These are phyloP conservation scores for Sarcophaga variegata DNA, from an alignment of 2,888 invertebrate species.

Conservation along the genomic window DNA sequence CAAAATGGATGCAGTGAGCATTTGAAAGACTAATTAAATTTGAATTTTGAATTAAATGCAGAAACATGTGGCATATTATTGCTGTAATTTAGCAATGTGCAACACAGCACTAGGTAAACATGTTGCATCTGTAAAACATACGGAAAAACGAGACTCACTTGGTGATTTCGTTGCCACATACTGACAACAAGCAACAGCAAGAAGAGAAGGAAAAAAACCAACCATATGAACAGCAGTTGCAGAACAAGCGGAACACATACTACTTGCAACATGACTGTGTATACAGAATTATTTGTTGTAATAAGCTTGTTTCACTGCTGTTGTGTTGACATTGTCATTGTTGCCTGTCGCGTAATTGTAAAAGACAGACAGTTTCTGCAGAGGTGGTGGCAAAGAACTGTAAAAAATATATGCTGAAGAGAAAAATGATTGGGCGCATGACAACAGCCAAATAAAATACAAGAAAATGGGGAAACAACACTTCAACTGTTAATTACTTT, in stretches of 20 bases:
- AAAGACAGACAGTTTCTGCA: conserved; percentile 66
- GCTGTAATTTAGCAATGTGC: conserved; percentile 59
- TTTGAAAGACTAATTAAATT: conserved; percentile 79
- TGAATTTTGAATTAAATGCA: conserved; percentile 76
- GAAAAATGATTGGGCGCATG: neutral
- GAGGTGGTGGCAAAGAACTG: conserved; percentile 60
- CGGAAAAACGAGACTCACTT: conserved; percentile 27
- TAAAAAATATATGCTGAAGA: neutral
- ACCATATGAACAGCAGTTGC: conserved; percentile 49
- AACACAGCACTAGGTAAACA: conserved; percentile 48
- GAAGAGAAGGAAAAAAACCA: neutral
- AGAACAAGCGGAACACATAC: conserved; percentile 2
- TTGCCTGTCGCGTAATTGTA: conserved; percentile 62
- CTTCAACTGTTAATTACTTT: conserved; percentile 50
- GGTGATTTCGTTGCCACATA: conserved; percentile 26
- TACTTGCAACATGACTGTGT: conserved; percentile 32
- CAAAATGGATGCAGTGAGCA: conserved; percentile 20
- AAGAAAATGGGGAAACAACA: neutral
- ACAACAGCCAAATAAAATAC: conserved; percentile 1
- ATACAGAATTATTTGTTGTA: conserved; percentile 35
- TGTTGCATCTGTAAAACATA: conserved; percentile 57
- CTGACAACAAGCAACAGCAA: conserved; percentile 3
- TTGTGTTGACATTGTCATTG: conserved; percentile 67
- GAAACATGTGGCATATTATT: conserved; percentile 71
- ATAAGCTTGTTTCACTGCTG: conserved; percentile 60